phyloP scores from a whole-genome alignment of 2,797 vertebrate genomes.

The Pelochelys cantorii region DNA sequence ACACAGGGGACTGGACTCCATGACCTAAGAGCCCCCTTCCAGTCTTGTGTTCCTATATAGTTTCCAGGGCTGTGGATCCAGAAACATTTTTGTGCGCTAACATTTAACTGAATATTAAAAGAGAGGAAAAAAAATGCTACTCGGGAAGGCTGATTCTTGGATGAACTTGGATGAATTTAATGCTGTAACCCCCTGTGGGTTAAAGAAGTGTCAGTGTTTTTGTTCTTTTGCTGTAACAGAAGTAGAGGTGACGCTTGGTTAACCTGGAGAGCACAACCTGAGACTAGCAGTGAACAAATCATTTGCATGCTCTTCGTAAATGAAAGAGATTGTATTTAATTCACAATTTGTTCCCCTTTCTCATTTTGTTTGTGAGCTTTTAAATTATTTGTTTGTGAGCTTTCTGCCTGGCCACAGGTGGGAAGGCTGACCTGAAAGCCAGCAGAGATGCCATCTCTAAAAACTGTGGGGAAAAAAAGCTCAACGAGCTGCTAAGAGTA shows the following conservation, averaged over 20 bases:
- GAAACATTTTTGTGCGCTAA: neutral
- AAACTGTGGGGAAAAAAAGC: neutral
- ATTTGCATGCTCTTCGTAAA: neutral
- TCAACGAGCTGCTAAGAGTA: accelerated
- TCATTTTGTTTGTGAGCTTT: neutral
- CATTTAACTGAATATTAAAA: neutral
- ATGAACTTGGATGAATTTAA: neutral
- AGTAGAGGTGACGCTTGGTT: accelerated
- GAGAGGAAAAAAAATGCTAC: neutral
- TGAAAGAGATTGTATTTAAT: neutral
- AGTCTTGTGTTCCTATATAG: neutral
- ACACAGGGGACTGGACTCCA: neutral
- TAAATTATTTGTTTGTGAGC: neutral
- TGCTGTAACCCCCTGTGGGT: neutral
- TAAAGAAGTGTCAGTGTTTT: neutral
- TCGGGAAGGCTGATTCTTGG: neutral
- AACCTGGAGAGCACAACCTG: neutral
- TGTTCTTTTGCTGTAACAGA: neutral
- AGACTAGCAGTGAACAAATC: neutral
- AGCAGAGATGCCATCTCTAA: neutral
- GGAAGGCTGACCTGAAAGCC: neutral
- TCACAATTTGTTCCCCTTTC: neutral
- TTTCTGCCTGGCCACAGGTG: accelerated
- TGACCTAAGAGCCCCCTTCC: neutral
- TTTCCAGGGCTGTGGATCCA: accelerated